Conservation (phyloP, 2,888 invertebrate species). For the Tetragonisca angustula region DNA sequence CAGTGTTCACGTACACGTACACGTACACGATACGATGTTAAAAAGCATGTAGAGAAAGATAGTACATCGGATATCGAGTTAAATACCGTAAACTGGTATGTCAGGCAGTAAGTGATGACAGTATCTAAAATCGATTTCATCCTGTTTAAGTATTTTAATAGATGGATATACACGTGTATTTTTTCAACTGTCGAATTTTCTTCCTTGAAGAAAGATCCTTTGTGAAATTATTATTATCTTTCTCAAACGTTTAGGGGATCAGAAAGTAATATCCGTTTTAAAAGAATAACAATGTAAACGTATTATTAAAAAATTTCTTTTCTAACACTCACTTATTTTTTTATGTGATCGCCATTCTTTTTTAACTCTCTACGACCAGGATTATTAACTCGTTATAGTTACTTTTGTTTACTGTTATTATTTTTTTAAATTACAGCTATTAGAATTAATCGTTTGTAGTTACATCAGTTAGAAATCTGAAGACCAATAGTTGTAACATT, state of each 20-base stretch:
- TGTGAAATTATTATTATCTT: not conserved
- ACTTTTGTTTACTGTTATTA: too few relatives aligned
- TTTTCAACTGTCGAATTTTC: not conserved
- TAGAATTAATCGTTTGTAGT: too few relatives aligned
- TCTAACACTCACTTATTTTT: too few relatives aligned
- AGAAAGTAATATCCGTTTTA: too few relatives aligned
- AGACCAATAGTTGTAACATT: too few relatives aligned
- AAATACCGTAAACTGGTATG: not conserved
- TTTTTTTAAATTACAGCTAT: too few relatives aligned
- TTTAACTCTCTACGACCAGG: too few relatives aligned
- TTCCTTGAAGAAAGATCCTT: not conserved
- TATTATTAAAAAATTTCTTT: too few relatives aligned
- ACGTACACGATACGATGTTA: not conserved
- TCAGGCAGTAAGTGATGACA: not conserved
- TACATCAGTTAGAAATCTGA: too few relatives aligned
- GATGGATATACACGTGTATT: not conserved
- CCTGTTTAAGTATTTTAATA: not conserved
- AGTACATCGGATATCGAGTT: constrained; percentile 1
- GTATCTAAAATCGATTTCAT: constrained; percentile 9
- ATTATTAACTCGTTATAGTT: too few relatives aligned
- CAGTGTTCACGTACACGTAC: not conserved
- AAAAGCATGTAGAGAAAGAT: not conserved
- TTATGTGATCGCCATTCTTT: too few relatives aligned
- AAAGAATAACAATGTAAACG: not conserved
- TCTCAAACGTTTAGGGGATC: too few relatives aligned